A percentile compares a stretch with the other conserved stretches of the same genome.
Evolutionary conservation across 2,113 vertebrate species (phyloP).

Genomic region (Chaetodon trifascialis): DNA sequence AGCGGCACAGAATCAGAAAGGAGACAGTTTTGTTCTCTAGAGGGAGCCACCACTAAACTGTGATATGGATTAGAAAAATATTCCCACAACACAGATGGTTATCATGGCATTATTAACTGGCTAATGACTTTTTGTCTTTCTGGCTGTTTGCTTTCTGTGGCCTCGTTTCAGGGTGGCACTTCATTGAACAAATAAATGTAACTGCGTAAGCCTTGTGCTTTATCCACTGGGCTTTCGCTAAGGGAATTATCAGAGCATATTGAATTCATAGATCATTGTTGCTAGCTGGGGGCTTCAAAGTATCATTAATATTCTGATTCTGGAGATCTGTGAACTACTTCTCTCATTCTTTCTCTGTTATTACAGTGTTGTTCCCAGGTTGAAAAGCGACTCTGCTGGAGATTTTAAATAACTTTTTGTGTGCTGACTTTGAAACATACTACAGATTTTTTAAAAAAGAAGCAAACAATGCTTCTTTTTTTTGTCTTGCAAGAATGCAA

Average conservation of each 20-base stretch:
- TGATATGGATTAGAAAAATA: conserved; percentile 51
- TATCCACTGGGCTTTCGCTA: conserved; percentile 58
- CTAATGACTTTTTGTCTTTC: conserved; percentile 63
- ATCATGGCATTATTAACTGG: conserved; percentile 56
- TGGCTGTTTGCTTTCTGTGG: conserved; percentile 45
- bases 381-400: conserved; percentile 44
- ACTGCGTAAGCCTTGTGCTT: conserved; percentile 41
- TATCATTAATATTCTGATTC: conserved; percentile 76
- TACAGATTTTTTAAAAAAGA: background rate
- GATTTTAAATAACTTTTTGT: conserved; percentile 46
- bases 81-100: conserved; percentile 53
- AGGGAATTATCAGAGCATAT: conserved; percentile 74
- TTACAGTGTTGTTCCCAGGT: conserved; percentile 21
- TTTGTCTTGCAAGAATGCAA: conserved; percentile 1
- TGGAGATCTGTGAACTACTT: conserved; percentile 59
- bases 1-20: conserved; percentile 18
- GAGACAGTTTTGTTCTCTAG: conserved; percentile 39
- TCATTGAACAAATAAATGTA: conserved; percentile 68
- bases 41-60: conserved; percentile 24
- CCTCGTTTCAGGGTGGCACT: conserved; percentile 38
- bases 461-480: background rate
- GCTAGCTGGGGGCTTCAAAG: conserved; percentile 70
- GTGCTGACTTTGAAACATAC: conserved; percentile 8
- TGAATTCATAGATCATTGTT: conserved; percentile 80
- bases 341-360: conserved; percentile 50